These are phyloP conservation scores for Polydrusus cervinus DNA, from an alignment of 2,888 invertebrate species.

Conservation along the genomic window DNA sequence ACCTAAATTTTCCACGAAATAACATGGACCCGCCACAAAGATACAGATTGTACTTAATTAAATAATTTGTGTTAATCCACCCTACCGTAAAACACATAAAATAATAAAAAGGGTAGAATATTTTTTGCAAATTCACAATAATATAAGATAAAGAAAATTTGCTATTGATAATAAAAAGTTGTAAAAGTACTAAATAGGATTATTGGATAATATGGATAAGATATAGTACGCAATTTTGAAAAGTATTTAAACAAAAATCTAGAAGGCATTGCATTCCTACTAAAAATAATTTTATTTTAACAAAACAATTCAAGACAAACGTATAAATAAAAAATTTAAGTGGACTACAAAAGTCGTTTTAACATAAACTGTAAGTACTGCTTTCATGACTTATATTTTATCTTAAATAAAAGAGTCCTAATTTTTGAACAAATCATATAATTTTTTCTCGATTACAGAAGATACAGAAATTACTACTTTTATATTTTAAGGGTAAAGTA, in stretches of 20 bases:
- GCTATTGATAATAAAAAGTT: slow-evolving; percentile 12
- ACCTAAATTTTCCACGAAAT: too few species aligned
- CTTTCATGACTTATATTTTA: too few species aligned
- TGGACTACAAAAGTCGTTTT: neutral
- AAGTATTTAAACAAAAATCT: slow-evolving; percentile 6
- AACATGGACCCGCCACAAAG: too few species aligned
- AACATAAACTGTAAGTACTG: slow-evolving; percentile 1
- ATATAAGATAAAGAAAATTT: neutral
- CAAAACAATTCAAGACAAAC: neutral
- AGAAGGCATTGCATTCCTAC: neutral
- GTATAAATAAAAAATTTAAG: neutral
- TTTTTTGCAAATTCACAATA: neutral
- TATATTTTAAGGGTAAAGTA: too few species aligned
- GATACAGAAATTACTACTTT: too few species aligned
- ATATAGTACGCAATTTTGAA: neutral
- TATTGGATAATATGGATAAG: slow-evolving; percentile 12
- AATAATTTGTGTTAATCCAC: neutral
- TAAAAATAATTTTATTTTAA: neutral
- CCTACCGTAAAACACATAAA: slow-evolving; percentile 2
- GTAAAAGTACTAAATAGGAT: slow-evolving; percentile 12
- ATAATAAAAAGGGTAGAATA: neutral
- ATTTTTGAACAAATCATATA: too few species aligned
- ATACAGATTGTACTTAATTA: neutral
- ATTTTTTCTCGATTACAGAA: too few species aligned
- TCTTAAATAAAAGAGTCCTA: too few species aligned